Evolutionary conservation across 1,140 invertebrate genomes (phyloP), one percentile per base, ranked within the genome.

Genomic region (Pollicipes pollicipes): DNA sequence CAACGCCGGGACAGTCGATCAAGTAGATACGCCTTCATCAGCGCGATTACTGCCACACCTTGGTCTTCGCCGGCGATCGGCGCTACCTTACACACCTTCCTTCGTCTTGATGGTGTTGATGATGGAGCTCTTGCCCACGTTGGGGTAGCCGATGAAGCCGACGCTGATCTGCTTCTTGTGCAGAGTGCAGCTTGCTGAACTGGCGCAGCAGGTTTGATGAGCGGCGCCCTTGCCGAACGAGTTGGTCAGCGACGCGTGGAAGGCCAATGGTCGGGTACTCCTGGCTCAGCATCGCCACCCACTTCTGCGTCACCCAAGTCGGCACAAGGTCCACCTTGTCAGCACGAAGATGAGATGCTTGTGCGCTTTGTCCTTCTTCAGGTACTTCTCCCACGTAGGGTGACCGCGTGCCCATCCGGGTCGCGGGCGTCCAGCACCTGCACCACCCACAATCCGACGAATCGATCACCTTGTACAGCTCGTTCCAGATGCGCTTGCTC

Each of bases 1-100:
- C 97, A 73, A 99, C 89, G 66, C 97, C 97, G 30, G 97, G 97
- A 83, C 97, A 99, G 84, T 99, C 97, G 74, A 99, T 98, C 6
- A 99, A 81, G 78, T 93, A 99, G 76, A 99, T 98, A 74, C 91
- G 84, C n/a, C 74, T 88, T 88, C 96, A 99, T 99, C 30, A 99
- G 80, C 0, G 95, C 97, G 68, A 99, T 96, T 99, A 99, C 78
- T 99, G 97, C 97, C 97, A 99, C 0, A 95, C 92, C 85, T 99
- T 99, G 0, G 97, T 99, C 83, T n/a, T 99, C 97, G 13, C 97
- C 97, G 73, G 97, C 95, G 77, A 99, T 93, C 13, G 97, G 97
- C 21, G 97, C 97, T 3, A 98, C 95, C 80, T 98, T 99, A 79
- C 97, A 98, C 30, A 76, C 76, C 71, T 76, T 76, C n/a, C 66